phyloP scores from a whole-genome alignment of 2,797 vertebrate species.

The Erpetoichthys calabaricus region DNA sequence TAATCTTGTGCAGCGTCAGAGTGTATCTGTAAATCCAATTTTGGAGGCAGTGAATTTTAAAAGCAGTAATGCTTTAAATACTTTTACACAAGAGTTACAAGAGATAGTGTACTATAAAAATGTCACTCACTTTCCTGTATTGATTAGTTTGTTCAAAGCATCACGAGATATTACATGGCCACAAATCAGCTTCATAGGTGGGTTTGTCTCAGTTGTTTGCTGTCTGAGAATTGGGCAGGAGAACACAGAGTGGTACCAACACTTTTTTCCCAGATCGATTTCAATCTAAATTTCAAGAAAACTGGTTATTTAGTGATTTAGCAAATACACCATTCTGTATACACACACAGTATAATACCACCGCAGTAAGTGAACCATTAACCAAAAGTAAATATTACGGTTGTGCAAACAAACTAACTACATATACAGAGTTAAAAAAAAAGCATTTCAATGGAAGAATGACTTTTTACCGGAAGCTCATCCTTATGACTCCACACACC shows the following conservation, averaged over 20 bases:
- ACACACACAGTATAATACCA: too few species aligned
- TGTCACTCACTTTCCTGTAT: constrained; percentile 71
- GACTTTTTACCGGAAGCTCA: constrained; percentile 61
- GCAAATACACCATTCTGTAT: too few species aligned
- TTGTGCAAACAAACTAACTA: too few species aligned
- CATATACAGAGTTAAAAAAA: background rate
- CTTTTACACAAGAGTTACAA: too few species aligned
- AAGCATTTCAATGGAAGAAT: background rate
- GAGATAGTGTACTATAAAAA: too few species aligned
- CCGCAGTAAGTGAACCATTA: too few species aligned
- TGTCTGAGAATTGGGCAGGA: constrained; percentile 84
- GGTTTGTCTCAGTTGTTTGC: constrained; percentile 80
- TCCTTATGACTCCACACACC: constrained; percentile 85
- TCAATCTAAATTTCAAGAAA: constrained; percentile 51
- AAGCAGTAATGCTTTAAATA: too few species aligned
- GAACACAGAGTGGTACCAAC: constrained; percentile 87
- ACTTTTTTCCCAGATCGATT: constrained; percentile 82
- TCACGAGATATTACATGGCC: constrained; percentile 82
- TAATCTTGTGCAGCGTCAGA: too few species aligned
- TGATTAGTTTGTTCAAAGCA: constrained; percentile 85
- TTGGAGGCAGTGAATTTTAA: too few species aligned
- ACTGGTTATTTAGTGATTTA: too few species aligned
- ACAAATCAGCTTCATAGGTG: constrained; percentile 85
- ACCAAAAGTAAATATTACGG: too few species aligned
- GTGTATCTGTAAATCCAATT: too few species aligned